These are phyloP conservation scores for Schizaphis graminum DNA, from an alignment of 2,888 invertebrate genomes.

Conservation along the genomic window DNA sequence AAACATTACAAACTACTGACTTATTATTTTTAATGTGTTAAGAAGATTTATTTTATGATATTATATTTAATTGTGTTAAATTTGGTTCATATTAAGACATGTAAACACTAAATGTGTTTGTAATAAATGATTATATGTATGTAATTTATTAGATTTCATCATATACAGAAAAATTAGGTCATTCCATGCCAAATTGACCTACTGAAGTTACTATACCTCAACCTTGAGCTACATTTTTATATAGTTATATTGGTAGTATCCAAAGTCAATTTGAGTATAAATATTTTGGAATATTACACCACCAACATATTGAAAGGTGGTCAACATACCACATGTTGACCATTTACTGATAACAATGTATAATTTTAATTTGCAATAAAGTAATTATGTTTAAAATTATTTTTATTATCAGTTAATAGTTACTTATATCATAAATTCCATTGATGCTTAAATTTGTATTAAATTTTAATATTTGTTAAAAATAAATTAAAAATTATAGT, in stretches of 20 bases:
- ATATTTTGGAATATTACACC: not conserved
- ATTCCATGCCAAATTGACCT: constrained; percentile 56
- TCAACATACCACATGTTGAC: not conserved
- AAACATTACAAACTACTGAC: constrained; percentile 1
- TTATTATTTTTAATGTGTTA: not conserved
- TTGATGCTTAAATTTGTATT: not conserved
- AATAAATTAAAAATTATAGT: not conserved
- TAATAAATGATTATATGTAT: not conserved
- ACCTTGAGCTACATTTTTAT: constrained; percentile 57
- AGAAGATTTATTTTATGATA: not conserved
- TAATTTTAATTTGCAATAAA: not conserved
- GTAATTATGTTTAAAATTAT: not conserved
- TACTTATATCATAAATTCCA: not conserved
- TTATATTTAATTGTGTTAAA: not conserved
- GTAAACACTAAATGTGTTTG: not conserved
- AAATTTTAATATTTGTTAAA: not conserved
- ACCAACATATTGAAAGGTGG: not conserved
- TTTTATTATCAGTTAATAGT: not conserved
- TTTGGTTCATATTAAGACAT: constrained; percentile 11
- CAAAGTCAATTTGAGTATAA: not conserved
- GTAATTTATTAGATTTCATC: constrained; percentile 49
- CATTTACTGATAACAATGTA: not conserved
- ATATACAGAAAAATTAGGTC: constrained; percentile 31
- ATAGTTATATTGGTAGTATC: constrained; percentile 6
- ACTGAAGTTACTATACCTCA: constrained; percentile 33